Evolutionary conservation across 2,888 invertebrate genomes (phyloP).

Genomic region (Panopea generosa): DNA sequence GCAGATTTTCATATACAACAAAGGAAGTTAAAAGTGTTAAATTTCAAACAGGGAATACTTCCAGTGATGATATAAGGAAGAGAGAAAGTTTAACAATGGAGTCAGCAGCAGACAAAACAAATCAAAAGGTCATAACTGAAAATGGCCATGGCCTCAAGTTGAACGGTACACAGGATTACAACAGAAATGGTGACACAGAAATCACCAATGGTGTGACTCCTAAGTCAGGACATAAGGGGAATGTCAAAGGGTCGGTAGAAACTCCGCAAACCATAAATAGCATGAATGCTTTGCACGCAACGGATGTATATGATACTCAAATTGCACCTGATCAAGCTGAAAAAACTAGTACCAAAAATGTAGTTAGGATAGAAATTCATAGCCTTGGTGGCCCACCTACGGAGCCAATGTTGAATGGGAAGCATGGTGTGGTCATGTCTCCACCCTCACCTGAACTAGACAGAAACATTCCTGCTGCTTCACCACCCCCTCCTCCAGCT

Average conservation of each 20-base stretch:
- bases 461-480: too few species aligned
- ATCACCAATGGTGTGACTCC: background rate
- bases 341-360: background rate
- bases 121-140: too few species aligned
- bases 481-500: background rate
- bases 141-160: too few species aligned
- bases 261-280: constrained; percentile 2
- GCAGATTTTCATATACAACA: constrained; percentile 13
- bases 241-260: constrained; percentile 24
- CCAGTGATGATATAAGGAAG: background rate
- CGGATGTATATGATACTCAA: background rate
- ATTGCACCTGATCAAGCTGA: background rate
- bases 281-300: constrained; percentile 1
- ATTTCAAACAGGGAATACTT: background rate
- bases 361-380: too few species aligned
- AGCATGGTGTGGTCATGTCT: too few species aligned
- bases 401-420: too few species aligned
- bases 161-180: background rate
- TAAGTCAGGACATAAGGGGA: background rate
- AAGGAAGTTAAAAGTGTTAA: constrained; percentile 3
- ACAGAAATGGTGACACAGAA: background rate
- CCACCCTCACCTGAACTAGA: too few species aligned
- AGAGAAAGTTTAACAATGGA: background rate
- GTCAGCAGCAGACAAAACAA: background rate
- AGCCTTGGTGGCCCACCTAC: too few species aligned